Base-by-base conservation (phyloP, 2,888 invertebrate genomes). In the Tuberolachnus salignus region DNA sequence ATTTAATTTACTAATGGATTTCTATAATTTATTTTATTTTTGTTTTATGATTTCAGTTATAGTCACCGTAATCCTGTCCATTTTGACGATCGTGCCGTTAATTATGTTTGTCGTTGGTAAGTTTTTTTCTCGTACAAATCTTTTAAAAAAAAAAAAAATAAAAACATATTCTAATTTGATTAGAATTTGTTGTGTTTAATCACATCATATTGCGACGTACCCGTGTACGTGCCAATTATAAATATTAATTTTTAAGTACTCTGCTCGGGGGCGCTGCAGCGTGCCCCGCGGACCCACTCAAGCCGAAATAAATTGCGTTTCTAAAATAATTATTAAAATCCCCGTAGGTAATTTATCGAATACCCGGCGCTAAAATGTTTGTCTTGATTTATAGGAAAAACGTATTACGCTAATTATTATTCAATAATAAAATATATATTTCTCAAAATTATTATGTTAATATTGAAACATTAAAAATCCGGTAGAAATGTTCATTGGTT, bases 21-120 rank as follows among this genome's bases (percentile, higher is more conserved):
- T 34, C 6, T 4, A 34, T 34, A 34, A n/a, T n/a, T n/a, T n/a
- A n/a, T n/a, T n/a, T n/a, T n/a, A n/a, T n/a, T n/a, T n/a, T n/a
- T 26, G 59, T 63, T 70, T 49, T 80, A 61, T 81, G 67, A 75
- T 89, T 85, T 72, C 89, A 91, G 92, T 91, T 85, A 85, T 91
- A 81, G 92, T 91, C 86, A 92, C 92, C 1, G 88, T 91, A 82
- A 89, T 91, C 82, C 87, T 92, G 83, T 89, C 89, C 59, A 89
- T 89, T 83, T 86, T 92, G 72, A 89, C 91, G 1, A 88, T 91
- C n/a, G 85, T 92, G 82, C 92, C 92, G 23, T 87, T 92, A 78
- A 87, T 92, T 82, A 92, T 92, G 92, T 87, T 92, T 82, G 92
- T 92, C 78, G 90, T 92, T 88, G 92, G 92, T 92, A 85, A 91